Evolutionary conservation across 2,797 vertebrate species (phyloP), one percentile per base, ranked within the genome.

Genomic region (Clarias platycephalus): DNA sequence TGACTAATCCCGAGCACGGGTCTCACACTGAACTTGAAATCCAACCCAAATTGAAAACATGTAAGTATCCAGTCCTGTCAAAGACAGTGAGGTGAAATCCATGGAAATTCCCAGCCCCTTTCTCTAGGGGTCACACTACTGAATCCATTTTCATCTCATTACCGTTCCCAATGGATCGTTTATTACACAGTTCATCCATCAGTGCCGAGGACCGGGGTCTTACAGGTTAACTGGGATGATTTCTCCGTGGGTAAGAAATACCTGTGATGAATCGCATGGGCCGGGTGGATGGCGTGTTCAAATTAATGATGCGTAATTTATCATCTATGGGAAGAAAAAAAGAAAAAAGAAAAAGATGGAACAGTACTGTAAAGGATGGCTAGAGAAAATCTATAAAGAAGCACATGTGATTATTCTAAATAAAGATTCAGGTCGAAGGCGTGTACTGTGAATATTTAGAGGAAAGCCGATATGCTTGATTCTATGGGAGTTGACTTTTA

Each of bases 141-240:
- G 86, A 91, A 92, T 92, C 93, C 91, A 92, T 94, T 93, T 92
- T 91, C 90, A 88, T 93, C 93, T 93, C 91, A 93, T 95, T 94
- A 93, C 90, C 87, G 85, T 91, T 88, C 87, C 87, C 88, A 88
- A 16, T 74, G 89, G 83, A 92, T 92, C 89, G 85, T 88, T 91
- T 93, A 91, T 93, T 94, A 94, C 91, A 87, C 89, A 93, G 90
- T 91, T 87, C 93, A 94, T 95, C 94, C 92, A 94, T 96, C 94
- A 95, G 81, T 60, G 67, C 85, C 91, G 87, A 87, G 89, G 83
- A 91, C 88, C 88, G 44, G 91, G 93, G 92, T 93, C 86, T 89
- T 87, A 94, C 94, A 95, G 94, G 94, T 94, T 95, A 95, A 95
- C 92, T 8, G 90, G 91, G 91, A 91, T 85, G 89, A 90, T 92